A percentile compares a stretch with the other conserved stretches of the same genome.
Conservation (phyloP, 35 echinoderm and acorn worm genomes). For the Ptychodera flava region DNA sequence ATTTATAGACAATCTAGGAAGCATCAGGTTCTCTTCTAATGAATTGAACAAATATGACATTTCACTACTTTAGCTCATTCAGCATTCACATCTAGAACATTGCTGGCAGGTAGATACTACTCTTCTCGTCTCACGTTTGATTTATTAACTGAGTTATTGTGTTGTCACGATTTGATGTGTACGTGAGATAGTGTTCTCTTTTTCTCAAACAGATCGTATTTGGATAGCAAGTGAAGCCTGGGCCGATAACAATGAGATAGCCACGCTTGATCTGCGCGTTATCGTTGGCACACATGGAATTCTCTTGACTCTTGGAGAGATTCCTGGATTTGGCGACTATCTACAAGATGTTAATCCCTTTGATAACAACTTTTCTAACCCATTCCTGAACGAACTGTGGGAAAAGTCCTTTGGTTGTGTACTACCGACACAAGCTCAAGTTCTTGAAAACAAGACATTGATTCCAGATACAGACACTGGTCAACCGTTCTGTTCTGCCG, state of each 20-base stretch:
- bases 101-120: too few relatives aligned
- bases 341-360: neutral
- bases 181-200: too few relatives aligned
- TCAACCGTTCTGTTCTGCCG: neutral
- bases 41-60: too few relatives aligned
- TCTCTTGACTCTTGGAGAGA: neutral
- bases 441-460: neutral
- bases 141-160: too few relatives aligned
- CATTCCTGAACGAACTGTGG: neutral
- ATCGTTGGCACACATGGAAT: neutral
- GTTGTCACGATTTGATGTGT: too few relatives aligned
- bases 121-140: too few relatives aligned
- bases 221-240: neutral
- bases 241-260: neutral
- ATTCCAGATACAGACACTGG: neutral
- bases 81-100: too few relatives aligned
- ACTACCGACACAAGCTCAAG: neutral
- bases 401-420: neutral
- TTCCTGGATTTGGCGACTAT: neutral
- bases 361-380: neutral
- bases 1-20: too few relatives aligned
- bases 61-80: too few relatives aligned
- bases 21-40: too few relatives aligned
- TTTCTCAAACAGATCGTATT: neutral
- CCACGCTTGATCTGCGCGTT: neutral